These are phyloP conservation scores for Hylia prasina DNA, from an alignment of 2,113 vertebrate genomes.

Conservation along the genomic window DNA sequence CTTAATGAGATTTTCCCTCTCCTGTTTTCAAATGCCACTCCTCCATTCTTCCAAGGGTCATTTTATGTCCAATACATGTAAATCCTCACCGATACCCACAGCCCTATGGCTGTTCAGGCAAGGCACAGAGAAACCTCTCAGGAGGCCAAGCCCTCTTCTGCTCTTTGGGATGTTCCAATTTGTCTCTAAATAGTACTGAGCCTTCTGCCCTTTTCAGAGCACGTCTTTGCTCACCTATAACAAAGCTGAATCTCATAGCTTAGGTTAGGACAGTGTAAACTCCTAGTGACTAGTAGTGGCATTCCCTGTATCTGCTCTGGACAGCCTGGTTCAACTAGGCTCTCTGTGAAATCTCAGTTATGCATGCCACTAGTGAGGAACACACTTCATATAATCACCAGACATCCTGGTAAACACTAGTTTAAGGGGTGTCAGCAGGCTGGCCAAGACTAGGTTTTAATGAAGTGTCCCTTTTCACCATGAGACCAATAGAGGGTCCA, in stretches of 20 bases:
- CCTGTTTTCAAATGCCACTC: neutral
- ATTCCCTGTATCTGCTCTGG: neutral
- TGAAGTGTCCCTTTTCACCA: neutral
- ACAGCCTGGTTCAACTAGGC: constrained; percentile 1
- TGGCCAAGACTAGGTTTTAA: neutral
- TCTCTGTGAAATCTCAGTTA: neutral
- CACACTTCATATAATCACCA: neutral
- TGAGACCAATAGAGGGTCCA: neutral
- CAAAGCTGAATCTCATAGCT: constrained; percentile 12
- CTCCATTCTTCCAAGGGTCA: neutral
- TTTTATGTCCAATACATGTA: neutral
- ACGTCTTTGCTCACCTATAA: neutral
- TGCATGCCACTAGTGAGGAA: neutral
- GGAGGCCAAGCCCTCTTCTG: neutral
- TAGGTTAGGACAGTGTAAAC: constrained; percentile 22
- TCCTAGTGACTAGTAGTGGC: neutral
- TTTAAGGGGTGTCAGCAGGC: neutral
- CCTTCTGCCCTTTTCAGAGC: neutral
- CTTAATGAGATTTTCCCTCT: neutral
- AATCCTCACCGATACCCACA: neutral
- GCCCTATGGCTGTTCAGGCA: neutral
- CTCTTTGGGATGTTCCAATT: neutral
- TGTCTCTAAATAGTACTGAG: neutral
- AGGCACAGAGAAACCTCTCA: neutral
- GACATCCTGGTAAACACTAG: neutral